Evolutionary conservation across 2,113 vertebrate species (phyloP).

Genomic region (Murina feae): DNA sequence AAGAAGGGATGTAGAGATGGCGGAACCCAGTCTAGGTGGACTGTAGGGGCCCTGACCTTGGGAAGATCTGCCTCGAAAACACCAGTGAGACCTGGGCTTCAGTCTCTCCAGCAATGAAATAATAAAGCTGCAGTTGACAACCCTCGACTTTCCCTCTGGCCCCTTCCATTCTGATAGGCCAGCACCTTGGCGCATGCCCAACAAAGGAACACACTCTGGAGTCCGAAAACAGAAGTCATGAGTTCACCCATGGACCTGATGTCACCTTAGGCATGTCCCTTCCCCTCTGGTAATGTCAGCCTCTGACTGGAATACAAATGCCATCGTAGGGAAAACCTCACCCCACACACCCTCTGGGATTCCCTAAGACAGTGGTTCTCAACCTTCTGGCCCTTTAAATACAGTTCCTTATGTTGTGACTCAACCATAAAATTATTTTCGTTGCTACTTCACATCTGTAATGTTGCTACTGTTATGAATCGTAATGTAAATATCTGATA

Average conservation of each 20-base stretch:
- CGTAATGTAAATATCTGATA: no score
- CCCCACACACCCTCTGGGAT: neutral
- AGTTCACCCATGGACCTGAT: neutral
- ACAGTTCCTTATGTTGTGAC: no score
- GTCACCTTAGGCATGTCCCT: neutral
- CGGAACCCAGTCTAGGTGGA: neutral
- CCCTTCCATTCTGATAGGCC: neutral
- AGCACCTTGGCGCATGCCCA: fast-evolving
- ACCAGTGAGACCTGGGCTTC: neutral
- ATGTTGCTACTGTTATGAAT: no score
- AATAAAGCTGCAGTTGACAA: neutral
- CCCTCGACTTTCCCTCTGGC: neutral
- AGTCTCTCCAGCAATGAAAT: neutral
- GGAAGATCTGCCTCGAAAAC: neutral
- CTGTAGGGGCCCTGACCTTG: neutral
- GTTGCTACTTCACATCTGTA: no score
- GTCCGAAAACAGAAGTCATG: neutral
- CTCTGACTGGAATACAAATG: neutral
- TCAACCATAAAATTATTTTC: no score
- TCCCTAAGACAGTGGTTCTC: no score
- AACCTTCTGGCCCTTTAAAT: no score
- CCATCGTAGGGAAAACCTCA: neutral
- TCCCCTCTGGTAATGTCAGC: neutral
- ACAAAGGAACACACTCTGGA: fast-evolving
- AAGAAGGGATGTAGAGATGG: neutral